Percentiles rank a stretch among this genome's conserved stretches.
These are phyloP conservation scores for Microplitis deprimator DNA, from an alignment of 2,888 invertebrate species.

Conservation along the genomic window DNA sequence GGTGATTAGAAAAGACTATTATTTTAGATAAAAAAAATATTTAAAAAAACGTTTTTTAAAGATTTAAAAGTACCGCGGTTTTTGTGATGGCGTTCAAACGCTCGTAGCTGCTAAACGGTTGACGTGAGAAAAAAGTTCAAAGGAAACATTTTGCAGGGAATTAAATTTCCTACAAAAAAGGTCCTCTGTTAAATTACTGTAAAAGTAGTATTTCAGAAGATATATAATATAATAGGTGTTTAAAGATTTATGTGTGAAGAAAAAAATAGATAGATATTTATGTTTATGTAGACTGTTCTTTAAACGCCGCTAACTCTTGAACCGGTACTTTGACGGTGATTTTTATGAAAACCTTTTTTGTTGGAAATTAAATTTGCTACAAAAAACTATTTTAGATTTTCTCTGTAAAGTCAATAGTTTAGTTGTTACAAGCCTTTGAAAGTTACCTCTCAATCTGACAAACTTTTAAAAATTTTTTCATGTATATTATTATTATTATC, in stretches of 20 bases:
- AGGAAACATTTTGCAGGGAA: no score
- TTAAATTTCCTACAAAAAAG: not conserved
- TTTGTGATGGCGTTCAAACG: no score
- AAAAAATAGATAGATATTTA: no score
- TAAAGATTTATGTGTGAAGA: not conserved
- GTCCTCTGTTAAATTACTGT: not conserved
- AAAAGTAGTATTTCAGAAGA: not conserved
- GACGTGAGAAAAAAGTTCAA: no score
- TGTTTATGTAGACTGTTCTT: no score
- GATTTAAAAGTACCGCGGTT: no score
- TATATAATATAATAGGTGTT: not conserved
- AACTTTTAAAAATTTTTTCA: not conserved
- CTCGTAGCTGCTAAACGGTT: no score
- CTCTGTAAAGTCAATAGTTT: not conserved
- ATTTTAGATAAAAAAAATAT: no score
- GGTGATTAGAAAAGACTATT: no score
- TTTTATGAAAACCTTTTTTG: not conserved
- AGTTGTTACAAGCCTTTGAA: not conserved
- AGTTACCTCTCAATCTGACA: not conserved
- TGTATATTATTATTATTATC: slow-evolving; percentile 6
- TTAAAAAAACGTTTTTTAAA: no score
- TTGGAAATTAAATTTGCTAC: not conserved
- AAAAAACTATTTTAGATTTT: not conserved
- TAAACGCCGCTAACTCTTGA: not conserved
- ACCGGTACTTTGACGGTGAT: not conserved